A percentile compares a stretch with the other conserved stretches of the same genome.
phyloP scores from a whole-genome alignment of 2,888 invertebrate species.

The Hecatera dysodea region DNA sequence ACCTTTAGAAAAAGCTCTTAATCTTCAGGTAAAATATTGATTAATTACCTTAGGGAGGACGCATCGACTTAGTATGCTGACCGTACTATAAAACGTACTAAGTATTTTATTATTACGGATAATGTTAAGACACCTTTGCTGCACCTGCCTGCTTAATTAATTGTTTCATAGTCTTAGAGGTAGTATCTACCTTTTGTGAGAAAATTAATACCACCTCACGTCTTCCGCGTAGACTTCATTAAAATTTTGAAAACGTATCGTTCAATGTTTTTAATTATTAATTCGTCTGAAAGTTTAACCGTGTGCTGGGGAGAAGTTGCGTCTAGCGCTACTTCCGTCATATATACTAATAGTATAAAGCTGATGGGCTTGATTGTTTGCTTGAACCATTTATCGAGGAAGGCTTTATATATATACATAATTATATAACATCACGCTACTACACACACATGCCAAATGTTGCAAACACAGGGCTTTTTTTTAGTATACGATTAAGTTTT shows the following conservation, averaged over 20 bases:
- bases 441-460: too few relatives aligned
- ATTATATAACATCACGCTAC: too few relatives aligned
- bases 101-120: constrained; percentile 32
- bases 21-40: not conserved
- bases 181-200: constrained; percentile 69
- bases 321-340: not conserved
- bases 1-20: not conserved
- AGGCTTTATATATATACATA: too few relatives aligned
- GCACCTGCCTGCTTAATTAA: constrained; percentile 79
- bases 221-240: constrained; percentile 34
- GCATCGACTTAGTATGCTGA: constrained; percentile 18
- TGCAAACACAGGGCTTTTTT: too few relatives aligned
- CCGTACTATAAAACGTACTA: constrained; percentile 23
- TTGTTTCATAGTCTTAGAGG: constrained; percentile 68
- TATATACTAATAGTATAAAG: not conserved
- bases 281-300: constrained; percentile 27
- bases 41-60: not conserved
- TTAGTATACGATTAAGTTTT: constrained; percentile 33
- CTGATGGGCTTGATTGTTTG: too few relatives aligned
- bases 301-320: constrained; percentile 20
- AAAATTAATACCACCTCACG: constrained; percentile 68
- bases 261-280: constrained; percentile 43
- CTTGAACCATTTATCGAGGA: too few relatives aligned
- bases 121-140: constrained; percentile 62
- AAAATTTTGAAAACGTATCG: constrained; percentile 28